Evolutionary conservation across 2,888 invertebrate species (phyloP).

Genomic region (Crematogaster levior): DNA sequence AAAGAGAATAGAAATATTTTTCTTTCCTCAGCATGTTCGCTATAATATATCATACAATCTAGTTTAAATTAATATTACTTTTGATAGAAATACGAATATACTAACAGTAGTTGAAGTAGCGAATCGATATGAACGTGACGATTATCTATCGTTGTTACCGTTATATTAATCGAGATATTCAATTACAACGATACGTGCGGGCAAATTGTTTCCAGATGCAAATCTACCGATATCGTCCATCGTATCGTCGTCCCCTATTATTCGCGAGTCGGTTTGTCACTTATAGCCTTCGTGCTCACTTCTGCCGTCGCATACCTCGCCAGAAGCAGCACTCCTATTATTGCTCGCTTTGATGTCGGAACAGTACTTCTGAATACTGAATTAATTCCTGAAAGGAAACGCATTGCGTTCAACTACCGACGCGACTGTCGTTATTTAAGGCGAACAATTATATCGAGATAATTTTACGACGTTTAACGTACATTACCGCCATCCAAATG

Average conservation of each 20-base stretch:
- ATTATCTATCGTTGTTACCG: background rate
- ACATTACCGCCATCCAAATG: conserved; percentile 43
- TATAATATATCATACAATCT: background rate
- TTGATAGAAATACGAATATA: background rate
- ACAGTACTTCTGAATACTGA: conserved; percentile 42
- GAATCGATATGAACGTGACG: conserved; percentile 14
- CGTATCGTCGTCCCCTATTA: conserved; percentile 46
- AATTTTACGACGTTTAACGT: conserved; percentile 47
- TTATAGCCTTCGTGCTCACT: conserved; percentile 56
- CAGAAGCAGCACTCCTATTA: conserved; percentile 52
- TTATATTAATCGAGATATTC: conserved; percentile 40
- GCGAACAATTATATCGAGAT: conserved; percentile 39
- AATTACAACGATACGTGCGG: conserved; percentile 33
- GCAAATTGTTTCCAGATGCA: conserved; percentile 46
- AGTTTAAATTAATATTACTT: background rate
- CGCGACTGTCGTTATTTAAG: conserved; percentile 18
- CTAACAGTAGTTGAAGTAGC: background rate
- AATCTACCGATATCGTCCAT: conserved; percentile 34
- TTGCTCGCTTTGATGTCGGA: conserved; percentile 54
- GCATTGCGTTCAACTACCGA: conserved; percentile 14
- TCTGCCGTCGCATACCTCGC: conserved; percentile 46
- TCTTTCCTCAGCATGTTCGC: background rate
- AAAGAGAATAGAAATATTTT: background rate
- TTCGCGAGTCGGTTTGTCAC: conserved; percentile 61
- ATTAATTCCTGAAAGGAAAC: conserved; percentile 38